Base-by-base conservation (phyloP, 2,113 vertebrate genomes). In the Geococcyx californianus region DNA sequence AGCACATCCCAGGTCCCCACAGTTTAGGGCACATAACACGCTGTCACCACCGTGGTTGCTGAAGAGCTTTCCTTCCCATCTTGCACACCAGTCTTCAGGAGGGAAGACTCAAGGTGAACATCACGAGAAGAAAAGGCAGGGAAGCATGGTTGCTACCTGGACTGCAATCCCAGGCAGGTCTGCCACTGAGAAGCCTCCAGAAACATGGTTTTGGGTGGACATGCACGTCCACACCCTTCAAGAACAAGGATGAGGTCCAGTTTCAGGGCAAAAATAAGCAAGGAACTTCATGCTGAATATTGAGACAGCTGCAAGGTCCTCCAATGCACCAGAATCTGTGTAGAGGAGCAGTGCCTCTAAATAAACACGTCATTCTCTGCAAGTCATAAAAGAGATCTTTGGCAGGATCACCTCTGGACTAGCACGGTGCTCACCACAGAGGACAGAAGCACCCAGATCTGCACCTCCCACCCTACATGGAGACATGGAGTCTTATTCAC, bases 21-120 rank as follows among this genome's bases (percentile, higher is more conserved):
- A 11, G 7, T 5, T 40, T 5, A 18, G 56, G 18, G n/a, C n/a
- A 56, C 11, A 1, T 5, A 28, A 28, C 25, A 14, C 3, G 6
- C 5, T 7, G 16, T 26, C 55, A 45, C 33, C 16, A 20, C 51
- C 8, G 8, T 15, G 6, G 36, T 7, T 15, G 29, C 55, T 40
- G 29, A 47, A 62, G n/a, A 40, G 6, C 31, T 42, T 25, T 62
- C 29, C 56, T 52, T 29, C 36, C 23, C 3, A 0, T 25, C 55
- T 15, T 25, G 20, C 42, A 68, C 68, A 42, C 40, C 28, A 38
- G 28, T n/a, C 29, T 64, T 58, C 31, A 64, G 8, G 42, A 52
- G 51, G 28, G 15, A 52, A 58, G 23, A 42, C 40, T 51, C 13
- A 51, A 26, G 54, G 17, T 11, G 10, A 33, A 28, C 3, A 2